Percentiles rank a stretch among this genome's conserved stretches.
Evolutionary conservation across 2,888 invertebrate genomes (phyloP).

Genomic region (Cheilosia scutellata): DNA sequence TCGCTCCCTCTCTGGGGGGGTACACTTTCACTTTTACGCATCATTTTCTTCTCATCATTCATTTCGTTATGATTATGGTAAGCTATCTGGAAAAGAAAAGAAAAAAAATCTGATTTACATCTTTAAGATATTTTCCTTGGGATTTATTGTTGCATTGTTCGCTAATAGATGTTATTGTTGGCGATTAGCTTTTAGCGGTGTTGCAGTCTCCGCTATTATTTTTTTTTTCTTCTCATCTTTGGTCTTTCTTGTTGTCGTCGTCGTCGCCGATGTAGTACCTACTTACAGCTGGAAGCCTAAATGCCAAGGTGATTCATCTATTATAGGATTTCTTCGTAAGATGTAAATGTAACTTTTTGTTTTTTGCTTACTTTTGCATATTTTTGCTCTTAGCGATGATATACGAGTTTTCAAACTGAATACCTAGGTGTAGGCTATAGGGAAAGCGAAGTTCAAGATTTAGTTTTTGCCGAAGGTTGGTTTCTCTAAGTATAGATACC

Average conservation of each 20-base stretch:
- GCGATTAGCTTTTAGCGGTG: constrained; percentile 49
- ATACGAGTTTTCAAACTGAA: constrained; percentile 33
- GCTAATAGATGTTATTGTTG: constrained; percentile 60
- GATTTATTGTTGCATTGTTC: constrained; percentile 69
- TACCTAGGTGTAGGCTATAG: constrained; percentile 16
- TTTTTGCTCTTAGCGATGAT: constrained; percentile 41
- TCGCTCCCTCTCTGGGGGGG: constrained; percentile 21
- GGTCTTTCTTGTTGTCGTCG: constrained; percentile 17
- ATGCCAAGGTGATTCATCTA: constrained; percentile 73
- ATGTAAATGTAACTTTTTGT: constrained; percentile 28
- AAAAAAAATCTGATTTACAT: constrained; percentile 68
- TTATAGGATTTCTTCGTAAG: constrained; percentile 8
- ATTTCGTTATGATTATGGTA: constrained; percentile 61
- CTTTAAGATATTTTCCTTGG: constrained; percentile 56
- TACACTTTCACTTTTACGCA: constrained; percentile 74
- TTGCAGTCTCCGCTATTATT: constrained; percentile 9
- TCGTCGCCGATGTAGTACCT: constrained; percentile 28
- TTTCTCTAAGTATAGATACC: constrained; percentile 26
- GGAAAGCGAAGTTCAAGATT: constrained; percentile 70
- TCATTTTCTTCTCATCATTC: constrained; percentile 66
- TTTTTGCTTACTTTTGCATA: constrained; percentile 11
- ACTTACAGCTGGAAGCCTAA: constrained; percentile 51
- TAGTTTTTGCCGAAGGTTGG: constrained; percentile 54
- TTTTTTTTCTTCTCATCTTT: constrained; percentile 8
- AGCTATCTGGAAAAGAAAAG: background rate